Conservation (phyloP, 2,888 invertebrate genomes). For the Drosophila peninsularis region DNA sequence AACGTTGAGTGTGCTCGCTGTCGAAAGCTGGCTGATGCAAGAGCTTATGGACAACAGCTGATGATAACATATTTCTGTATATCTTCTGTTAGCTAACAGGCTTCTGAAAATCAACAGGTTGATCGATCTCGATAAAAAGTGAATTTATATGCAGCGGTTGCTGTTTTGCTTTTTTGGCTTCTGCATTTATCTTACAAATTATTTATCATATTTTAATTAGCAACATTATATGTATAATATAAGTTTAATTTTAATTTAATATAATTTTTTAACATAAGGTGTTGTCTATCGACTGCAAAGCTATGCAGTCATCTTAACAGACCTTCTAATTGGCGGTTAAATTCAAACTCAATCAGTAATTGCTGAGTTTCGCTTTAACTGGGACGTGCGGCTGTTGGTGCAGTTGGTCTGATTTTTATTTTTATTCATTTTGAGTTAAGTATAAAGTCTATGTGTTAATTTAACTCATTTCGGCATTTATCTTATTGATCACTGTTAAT, state of each 20-base stretch:
- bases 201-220: background rate
- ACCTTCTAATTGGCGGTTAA: background rate
- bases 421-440: no score
- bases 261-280: background rate
- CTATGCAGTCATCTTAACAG: background rate
- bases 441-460: no score
- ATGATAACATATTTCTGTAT: background rate
- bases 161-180: background rate
- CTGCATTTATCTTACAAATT: background rate
- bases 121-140: conserved; percentile 1
- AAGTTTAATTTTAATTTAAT: background rate
- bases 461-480: conserved; percentile 13
- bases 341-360: background rate
- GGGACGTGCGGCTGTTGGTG: accelerated
- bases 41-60: conserved; percentile 28
- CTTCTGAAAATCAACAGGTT: conserved; percentile 1
- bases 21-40: conserved; percentile 15
- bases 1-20: conserved; percentile 14
- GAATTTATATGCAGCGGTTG: background rate
- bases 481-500: conserved; percentile 16
- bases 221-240: no score
- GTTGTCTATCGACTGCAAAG: background rate
- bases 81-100: conserved; percentile 2
- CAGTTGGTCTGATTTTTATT: background rate
- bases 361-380: background rate